Conservation (phyloP, 2,797 vertebrate species). For the Taeniopygia guttata region DNA sequence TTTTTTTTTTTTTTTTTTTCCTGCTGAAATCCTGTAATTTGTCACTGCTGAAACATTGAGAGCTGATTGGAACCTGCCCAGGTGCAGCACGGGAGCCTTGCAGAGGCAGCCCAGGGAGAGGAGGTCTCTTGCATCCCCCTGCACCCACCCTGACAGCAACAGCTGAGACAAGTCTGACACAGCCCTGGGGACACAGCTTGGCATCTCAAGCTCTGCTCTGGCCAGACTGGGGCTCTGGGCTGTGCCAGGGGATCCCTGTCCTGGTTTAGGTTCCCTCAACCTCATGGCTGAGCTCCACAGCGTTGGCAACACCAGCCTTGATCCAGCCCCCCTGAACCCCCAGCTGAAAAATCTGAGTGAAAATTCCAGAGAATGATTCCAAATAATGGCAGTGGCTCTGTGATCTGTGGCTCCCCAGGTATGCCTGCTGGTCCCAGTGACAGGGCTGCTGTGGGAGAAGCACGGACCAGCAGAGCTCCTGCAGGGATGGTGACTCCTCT, state of each 20-base stretch:
- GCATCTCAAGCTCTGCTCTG: neutral
- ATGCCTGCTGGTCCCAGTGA: neutral
- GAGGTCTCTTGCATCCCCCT: neutral
- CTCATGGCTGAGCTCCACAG: neutral
- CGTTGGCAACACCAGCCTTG: neutral
- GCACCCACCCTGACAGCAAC: accelerated
- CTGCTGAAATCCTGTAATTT: conserved; percentile 1
- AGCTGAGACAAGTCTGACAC: neutral
- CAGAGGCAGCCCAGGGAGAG: neutral
- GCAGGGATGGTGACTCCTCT: neutral
- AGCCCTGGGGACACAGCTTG: neutral
- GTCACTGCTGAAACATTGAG: neutral
- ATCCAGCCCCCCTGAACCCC: neutral
- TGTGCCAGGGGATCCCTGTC: neutral
- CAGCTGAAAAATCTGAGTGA: neutral
- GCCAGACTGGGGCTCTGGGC: neutral
- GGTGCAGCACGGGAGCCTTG: neutral
- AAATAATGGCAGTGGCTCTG: neutral
- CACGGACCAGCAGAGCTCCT: neutral
- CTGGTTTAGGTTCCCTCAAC: neutral
- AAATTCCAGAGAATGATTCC: neutral
- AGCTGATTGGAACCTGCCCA: neutral
- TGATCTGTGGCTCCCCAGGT: neutral
- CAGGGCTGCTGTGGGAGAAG: neutral
- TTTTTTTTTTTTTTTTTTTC: neutral